Base-by-base conservation (phyloP, 2,113 vertebrate genomes). In the Pseudopodoces humilis region DNA sequence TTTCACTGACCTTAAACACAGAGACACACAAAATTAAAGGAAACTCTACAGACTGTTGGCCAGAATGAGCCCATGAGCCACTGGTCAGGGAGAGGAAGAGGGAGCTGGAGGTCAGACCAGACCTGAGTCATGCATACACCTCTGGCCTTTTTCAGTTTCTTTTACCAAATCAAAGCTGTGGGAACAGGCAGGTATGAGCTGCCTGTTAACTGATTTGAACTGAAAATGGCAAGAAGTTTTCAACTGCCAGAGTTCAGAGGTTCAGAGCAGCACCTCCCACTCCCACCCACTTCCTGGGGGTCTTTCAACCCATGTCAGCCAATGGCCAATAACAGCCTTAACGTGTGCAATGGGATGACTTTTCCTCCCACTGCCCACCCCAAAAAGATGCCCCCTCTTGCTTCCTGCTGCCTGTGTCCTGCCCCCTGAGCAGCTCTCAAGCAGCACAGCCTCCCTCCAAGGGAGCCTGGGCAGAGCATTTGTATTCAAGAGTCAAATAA, bases 401-500 rank as follows among this genome's bases (percentile, higher is more conserved):
- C 5, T n/a, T 33, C 53, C 13, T 11, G 2, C 18, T 50, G 50
- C 24, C n/a, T 13, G 19, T 37, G 5, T 41, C 52, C 55, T 62
- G 52, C 47, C n/a, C 2, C 4, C 12, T 4, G 30, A 56, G 19
- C 69, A 37, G 24, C 46, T 11, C 28, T 23, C 0, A 0, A 15
- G 74, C 63, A 60, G 39, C 27, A 2, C 24, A 16, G 53, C 59
- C 4, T 1, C 78, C 41, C 4, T 19, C 8, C 0, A 0, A 62
- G 77, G 77, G 50, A 91, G 58, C 60, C 27, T 1, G 2, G 22
- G 86, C n/a, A 75, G 58, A 88, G 46, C 64, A 37, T 50, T 89
- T 63, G 35, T 71, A 58, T 78, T 86, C 70, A 77, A 85, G 89
- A 95, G 70, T 95, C 90, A 95, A 96, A 92, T 80, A 89, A 94